Base-by-base conservation (phyloP, 2,797 vertebrate species). In the Simalia tracyae region DNA sequence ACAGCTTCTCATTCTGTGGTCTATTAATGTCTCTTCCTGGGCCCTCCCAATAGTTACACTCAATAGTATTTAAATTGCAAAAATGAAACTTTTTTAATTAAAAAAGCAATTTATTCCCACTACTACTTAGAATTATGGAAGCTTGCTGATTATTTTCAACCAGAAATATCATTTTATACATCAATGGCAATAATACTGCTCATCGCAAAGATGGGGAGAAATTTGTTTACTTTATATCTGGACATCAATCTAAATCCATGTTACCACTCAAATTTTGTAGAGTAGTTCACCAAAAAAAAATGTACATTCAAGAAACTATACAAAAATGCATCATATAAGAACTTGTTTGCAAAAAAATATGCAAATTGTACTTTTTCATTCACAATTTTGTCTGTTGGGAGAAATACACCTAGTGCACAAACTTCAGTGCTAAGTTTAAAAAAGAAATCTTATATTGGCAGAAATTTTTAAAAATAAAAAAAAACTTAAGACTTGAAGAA, bases 61-160 rank as follows among this genome's bases (percentile, higher is more conserved):
- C 86, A 60, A 94, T 91, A 94, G 0, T 86, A 94, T 84, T 60
- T 91, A 89, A 2, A 61, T 68, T 90, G 42, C 59, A 94, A 87
- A 94, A 92, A 95, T 91, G 90, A 92, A 36, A 86, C 46, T 94
- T 66, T 94, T 72, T 54, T 94, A 91, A 84, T 50, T 31, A 1
- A 17, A 57, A 57, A 28, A 54, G 36, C 36, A 81, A 81, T 24
- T 81, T 81, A 81, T 81, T 81, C 72, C 36, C 36, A 81, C 36
- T 46, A 5, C 0, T 7, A 1, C 46, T 46, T 81, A 46, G 72
- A 4, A 10, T 24, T 24, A 46, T 24, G 19, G 72, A 81, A 81
- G 36, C 72, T 11, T 19, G 42, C 36, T 46, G 42, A 24, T 81
- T 81, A 8, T 24, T 46, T 24, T 46, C 72, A 81, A 22, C 72